Percentiles rank a stretch among this genome's conserved stretches.
These are phyloP conservation scores for Ferdinandea cuprea DNA, from an alignment of 2,888 invertebrate genomes.

Conservation along the genomic window DNA sequence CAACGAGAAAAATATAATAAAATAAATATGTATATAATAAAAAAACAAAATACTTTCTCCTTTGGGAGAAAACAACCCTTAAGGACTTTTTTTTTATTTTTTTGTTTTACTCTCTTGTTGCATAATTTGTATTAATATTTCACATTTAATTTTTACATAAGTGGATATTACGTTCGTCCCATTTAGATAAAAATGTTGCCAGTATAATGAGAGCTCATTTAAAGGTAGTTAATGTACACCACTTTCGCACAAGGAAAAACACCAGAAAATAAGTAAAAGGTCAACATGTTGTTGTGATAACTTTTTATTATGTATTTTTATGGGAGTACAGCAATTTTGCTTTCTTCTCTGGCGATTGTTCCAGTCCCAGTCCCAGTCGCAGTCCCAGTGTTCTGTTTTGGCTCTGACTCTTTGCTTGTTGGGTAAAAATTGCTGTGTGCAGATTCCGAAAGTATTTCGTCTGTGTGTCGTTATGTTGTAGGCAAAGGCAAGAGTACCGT, in stretches of 20 bases:
- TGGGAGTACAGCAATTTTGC: constrained; percentile 37
- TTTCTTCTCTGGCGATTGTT: constrained; percentile 37
- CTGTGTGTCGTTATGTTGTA: constrained; percentile 6
- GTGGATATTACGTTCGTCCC: constrained; percentile 66
- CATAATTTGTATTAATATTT: constrained; percentile 64
- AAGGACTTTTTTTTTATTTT: constrained; percentile 29
- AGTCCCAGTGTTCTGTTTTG: too few species aligned
- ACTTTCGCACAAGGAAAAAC: constrained; percentile 35
- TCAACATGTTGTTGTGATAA: constrained; percentile 71
- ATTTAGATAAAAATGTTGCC: constrained; percentile 66
- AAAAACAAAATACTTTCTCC: constrained; percentile 21
- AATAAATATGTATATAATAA: constrained; percentile 1
- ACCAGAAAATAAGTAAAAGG: constrained; percentile 51
- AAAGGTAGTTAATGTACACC: constrained; percentile 68
- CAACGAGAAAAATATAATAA: too few species aligned
- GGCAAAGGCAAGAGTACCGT: neutral
- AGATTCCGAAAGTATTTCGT: constrained; percentile 51
- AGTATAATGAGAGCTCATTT: constrained; percentile 68
- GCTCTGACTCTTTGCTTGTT: neutral
- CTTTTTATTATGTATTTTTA: constrained; percentile 66
- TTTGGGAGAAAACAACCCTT: constrained; percentile 33
- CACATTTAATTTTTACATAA: constrained; percentile 70
- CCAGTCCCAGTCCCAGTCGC: too few species aligned
- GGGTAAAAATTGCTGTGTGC: constrained; percentile 57
- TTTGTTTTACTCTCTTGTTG: constrained; percentile 38